Percentiles rank a stretch among this genome's conserved stretches.
Conservation (phyloP, 2,113 vertebrate species). For the Psittacus erithacus region DNA sequence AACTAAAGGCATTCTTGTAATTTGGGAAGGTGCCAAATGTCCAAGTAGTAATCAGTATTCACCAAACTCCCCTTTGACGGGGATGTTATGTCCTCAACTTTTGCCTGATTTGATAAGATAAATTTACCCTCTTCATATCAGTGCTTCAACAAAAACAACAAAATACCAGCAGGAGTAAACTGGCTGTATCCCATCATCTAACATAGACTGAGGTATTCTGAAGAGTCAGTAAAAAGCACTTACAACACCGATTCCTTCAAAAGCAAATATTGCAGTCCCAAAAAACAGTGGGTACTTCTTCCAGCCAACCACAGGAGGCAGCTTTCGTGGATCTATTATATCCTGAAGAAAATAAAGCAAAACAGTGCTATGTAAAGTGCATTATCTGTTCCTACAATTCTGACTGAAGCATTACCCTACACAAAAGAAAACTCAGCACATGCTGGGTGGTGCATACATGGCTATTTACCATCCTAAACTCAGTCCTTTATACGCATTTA, state of each 20-base stretch:
- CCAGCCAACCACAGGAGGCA: conserved; percentile 79
- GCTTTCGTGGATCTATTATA: conserved; percentile 73
- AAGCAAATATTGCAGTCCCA: conserved; percentile 88
- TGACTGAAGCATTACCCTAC: background rate
- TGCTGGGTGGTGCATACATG: rapidly evolving
- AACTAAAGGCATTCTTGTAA: background rate
- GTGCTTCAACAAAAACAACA: background rate
- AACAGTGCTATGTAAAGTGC: background rate
- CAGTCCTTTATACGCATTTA: background rate
- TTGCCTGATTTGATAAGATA: background rate
- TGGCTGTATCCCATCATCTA: background rate
- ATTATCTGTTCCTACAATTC: background rate
- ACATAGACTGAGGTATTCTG: background rate
- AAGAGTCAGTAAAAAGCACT: conserved; percentile 45
- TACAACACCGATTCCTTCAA: conserved; percentile 91
- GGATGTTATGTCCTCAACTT: background rate
- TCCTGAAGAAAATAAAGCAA: conserved; percentile 66
- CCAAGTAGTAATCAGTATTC: background rate
- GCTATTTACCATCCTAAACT: background rate
- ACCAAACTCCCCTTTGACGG: background rate
- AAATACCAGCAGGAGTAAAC: background rate
- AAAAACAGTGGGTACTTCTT: conserved; percentile 87
- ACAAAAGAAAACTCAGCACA: background rate
- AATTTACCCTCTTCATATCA: background rate
- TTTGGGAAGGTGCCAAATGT: background rate